Evolutionary conservation across 2,797 vertebrate genomes (phyloP), one percentile per base, ranked within the genome.

Genomic region (Acestrorhynchus altus): DNA sequence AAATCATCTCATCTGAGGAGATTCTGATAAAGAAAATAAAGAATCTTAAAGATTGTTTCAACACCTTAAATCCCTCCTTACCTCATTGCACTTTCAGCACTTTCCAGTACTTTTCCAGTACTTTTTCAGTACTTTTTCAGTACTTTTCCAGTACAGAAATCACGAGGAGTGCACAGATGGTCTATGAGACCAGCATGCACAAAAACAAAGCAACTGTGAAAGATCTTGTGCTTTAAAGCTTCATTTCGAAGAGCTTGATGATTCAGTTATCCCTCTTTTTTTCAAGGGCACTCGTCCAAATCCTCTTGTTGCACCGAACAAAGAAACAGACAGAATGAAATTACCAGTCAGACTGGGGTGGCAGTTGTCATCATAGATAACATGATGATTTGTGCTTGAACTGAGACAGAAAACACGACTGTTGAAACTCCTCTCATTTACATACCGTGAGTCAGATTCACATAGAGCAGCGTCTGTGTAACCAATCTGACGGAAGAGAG

Each of bases 141-240:
- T 22, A 47, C 46, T 66, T 28, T 22, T 64, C 59, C 59, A 64
- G 16, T 60, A 10, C 44, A 49, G 54, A 77, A 71, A 64, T 46
- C 0, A 40, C 15, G 46, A 70, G 6, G 15, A 72, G 26, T 60
- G 44, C 63, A 60, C 70, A 78, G 77, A 78, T 59, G 70, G 77
- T 65, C 59, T 28, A 46, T 35, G 65, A 51, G 40, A 69, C 52
- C 60, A 71, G 35, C 47, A 56, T 51, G 52, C 44, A 63, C 68
- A 63, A 56, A 42, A 47, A 74, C 63, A 77, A 74, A 63, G 20
- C 54, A 61, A 47, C 67, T 72, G 51, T 49, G 68, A 72, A 72
- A 56, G 60, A 66, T 49, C 40, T 66, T 46, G 40, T 71, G 59
- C 67, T 40, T 65, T 59, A 72, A 65, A 72, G 35, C 49, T 72